Evolutionary conservation across 2,888 invertebrate genomes (phyloP), one percentile per base, ranked within the genome.

Genomic region (Petrophora chlorosata): DNA sequence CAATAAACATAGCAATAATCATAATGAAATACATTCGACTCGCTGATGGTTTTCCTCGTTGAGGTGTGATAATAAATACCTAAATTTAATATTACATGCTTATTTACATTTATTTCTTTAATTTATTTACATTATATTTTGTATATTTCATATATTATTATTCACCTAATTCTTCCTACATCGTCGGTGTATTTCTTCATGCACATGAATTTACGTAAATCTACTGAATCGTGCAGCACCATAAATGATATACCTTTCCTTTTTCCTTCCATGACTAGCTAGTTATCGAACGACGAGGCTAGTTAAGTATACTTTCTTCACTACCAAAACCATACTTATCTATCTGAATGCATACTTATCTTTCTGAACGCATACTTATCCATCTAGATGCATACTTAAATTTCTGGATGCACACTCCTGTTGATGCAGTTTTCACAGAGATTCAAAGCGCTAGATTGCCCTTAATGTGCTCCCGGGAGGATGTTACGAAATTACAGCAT

Each of bases 401-500:
- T n/a, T n/a, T n/a, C n/a, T n/a, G n/a, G n/a, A n/a, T n/a, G n/a
- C n/a, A n/a, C n/a, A 16, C 32, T 41, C 25, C 16, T 30, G 15
- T 35, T 22, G 60, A 56, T 63, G 70, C 67, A 75, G 63, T 79
- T 80, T 80, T 79, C 76, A 65, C 79, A 61, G 65, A 67, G 66
- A 73, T 79, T 73, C 63, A 52, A 64, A 54, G 52, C 64, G 50
- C 53, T 67, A 71, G 76, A 82, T 79, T 76, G 69, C 65, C 66
- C 70, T 56, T 84, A 84, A 84, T 83, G 60, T 48, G 60, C 38
- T 59, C 53, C 53, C 57, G 54, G 60, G 68, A 79, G 85, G 85
- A 85, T 78, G 79, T 72, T 60, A 65, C 67, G 66, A 79, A 82
- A 85, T 85, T 73, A 77, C 72, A 63, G 70, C 82, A 78, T 84